Conservation (phyloP, 2,888 invertebrate species). For the Heliconius aoede region DNA sequence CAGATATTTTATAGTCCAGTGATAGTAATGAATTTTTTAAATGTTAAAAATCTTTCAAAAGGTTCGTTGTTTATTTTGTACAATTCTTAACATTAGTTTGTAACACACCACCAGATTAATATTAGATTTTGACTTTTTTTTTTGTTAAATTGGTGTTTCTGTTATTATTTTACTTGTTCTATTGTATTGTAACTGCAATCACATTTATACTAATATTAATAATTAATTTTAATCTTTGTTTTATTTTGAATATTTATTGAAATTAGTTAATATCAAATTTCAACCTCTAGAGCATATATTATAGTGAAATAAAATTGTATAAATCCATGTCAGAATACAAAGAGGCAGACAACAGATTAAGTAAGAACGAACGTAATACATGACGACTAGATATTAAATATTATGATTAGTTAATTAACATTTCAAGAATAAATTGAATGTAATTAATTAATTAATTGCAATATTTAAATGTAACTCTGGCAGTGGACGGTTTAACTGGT, state of each 20-base stretch:
- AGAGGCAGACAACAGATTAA: background rate
- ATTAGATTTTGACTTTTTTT: background rate
- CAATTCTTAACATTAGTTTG: conserved; percentile 12
- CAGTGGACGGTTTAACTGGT: conserved; percentile 48
- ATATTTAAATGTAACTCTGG: conserved; percentile 33
- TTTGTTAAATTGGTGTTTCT: too few relatives aligned
- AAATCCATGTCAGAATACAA: background rate
- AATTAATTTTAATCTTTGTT: background rate
- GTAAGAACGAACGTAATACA: conserved; percentile 7
- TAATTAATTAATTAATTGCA: background rate
- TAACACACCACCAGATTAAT: background rate
- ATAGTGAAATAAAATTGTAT: background rate
- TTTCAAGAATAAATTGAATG: background rate
- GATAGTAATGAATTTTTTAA: background rate
- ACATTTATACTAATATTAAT: background rate
- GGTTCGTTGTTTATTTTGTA: conserved; percentile 19
- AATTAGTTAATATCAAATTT: background rate
- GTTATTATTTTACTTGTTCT: background rate
- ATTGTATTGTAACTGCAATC: conserved; percentile 2
- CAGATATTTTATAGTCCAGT: conserved; percentile 8
- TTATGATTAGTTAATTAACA: background rate
- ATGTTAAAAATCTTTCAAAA: conserved; percentile 9
- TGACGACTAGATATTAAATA: conserved; percentile 10
- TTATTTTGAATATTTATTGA: background rate
- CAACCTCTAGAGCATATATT: conserved; percentile 1